phyloP scores from a whole-genome alignment of 2,113 vertebrate genomes.

The Australoheros scitulus region DNA sequence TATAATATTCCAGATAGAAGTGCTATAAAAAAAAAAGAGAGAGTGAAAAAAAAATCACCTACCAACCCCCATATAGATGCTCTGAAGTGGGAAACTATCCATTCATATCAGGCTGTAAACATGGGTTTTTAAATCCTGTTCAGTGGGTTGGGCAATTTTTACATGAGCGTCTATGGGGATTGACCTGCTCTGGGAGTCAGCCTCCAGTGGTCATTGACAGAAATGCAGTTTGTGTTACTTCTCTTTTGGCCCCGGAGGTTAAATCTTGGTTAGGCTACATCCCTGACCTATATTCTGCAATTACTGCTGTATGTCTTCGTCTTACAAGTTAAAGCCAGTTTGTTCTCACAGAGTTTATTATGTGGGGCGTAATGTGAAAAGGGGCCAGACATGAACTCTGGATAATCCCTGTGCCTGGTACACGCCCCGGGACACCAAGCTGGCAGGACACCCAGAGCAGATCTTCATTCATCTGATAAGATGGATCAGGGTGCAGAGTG shows the following conservation, averaged over 20 bases:
- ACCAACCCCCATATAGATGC: background rate
- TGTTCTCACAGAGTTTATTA: constrained; percentile 6
- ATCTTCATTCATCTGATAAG: constrained; percentile 23
- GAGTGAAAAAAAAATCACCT: too few relatives aligned
- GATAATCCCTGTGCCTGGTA: constrained; percentile 1
- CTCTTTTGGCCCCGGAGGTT: background rate
- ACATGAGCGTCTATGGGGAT: background rate
- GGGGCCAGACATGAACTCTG: constrained; percentile 11
- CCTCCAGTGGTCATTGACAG: background rate
- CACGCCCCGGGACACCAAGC: constrained; percentile 14
- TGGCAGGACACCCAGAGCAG: background rate
- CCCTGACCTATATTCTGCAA: background rate
- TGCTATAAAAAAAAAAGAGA: background rate
- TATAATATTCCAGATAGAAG: background rate
- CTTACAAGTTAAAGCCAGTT: background rate
- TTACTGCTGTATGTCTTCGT: background rate
- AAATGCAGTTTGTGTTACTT: background rate
- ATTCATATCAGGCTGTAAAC: background rate
- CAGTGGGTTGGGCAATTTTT: background rate
- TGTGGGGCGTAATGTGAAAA: background rate
- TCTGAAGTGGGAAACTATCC: background rate
- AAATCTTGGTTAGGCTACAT: background rate
- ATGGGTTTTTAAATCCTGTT: background rate
- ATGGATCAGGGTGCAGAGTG: background rate
- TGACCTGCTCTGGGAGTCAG: background rate